Base-by-base conservation (phyloP, 2,888 invertebrate genomes). In the Aporophyla lueneburgensis region DNA sequence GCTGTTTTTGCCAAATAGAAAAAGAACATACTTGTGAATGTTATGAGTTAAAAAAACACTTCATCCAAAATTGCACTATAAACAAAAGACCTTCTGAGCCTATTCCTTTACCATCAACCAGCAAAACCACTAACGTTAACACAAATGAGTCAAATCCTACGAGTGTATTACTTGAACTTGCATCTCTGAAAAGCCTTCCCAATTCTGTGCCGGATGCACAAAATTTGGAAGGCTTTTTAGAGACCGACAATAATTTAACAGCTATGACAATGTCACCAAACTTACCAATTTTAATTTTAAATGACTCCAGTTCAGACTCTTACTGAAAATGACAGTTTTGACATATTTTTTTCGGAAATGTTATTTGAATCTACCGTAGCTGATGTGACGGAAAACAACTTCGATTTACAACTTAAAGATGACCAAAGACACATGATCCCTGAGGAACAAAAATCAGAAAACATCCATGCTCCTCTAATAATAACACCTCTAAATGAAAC, bases 1-100 rank as follows among this genome's bases (percentile, higher is more conserved):
- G 72, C 21, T 66, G 66, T 3, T 72, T 72, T 72, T 72, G 56
- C 56, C 33, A 56, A 56, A 49, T 72, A 0, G 72, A 66, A 33
- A 49, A 43, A 46, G 56, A 72, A 9, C 0, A 49, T 7, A 66
- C 2, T 0, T 72, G 72, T n/a, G 0, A 1, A 5, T 66, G 72
- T 58, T 71, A 71, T 63, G 53, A 62, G 1, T 66, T 72, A 14
- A 72, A 66, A 2, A 58, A 66, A 58, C 56, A 72, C 0, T 71
- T 71, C 5, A 6, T 68, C 0, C 68, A 54, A 0, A 68, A 12
- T 56, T 6, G 68, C 40, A 1, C 53, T 43, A 1, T 19, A 43
- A 68, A 68, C 0, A 68, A 3, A 68, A 24, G 0, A 43, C 54
- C 54, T 54, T 68, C 51, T 6, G 14, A 51, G 4, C 10, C 67